Percentiles rank a stretch among this genome's conserved stretches.
Conservation (phyloP, 2,113 vertebrate genomes). For the Candoia aspera region DNA sequence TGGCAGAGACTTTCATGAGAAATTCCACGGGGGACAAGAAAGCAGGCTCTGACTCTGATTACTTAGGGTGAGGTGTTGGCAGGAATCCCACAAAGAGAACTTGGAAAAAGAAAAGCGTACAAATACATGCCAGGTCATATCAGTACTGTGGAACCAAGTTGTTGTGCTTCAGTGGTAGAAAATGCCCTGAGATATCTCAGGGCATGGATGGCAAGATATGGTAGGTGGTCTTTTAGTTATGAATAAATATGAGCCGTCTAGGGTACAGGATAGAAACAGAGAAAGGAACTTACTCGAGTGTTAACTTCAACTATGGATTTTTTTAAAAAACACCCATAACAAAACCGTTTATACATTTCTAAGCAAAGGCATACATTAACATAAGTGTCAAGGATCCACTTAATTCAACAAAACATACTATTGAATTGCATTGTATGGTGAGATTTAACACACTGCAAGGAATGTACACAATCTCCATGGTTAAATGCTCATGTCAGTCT, state of each 20-base stretch:
- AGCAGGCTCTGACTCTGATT: neutral
- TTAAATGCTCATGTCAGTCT: conserved; percentile 24
- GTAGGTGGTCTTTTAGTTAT: neutral
- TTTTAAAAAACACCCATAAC: neutral
- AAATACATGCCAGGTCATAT: neutral
- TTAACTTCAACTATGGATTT: neutral
- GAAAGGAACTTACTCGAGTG: neutral
- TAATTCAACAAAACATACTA: conserved; percentile 15
- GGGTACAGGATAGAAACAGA: neutral
- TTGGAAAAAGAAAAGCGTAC: neutral
- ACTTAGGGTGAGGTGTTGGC: neutral
- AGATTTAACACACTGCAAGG: conserved; percentile 10
- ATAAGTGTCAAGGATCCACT: conserved; percentile 6
- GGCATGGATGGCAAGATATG: neutral
- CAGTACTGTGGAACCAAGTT: neutral
- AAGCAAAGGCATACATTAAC: neutral
- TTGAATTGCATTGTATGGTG: neutral
- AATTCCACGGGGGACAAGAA: neutral
- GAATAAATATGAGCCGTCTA: neutral
- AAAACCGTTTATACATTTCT: neutral
- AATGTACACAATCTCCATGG: conserved; percentile 35
- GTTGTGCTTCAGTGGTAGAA: neutral
- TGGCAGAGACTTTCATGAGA: neutral
- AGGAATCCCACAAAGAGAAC: neutral
- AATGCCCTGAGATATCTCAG: neutral